Evolutionary conservation across 1,140 invertebrate genomes (phyloP).

Genomic region (Idris sp.): DNA sequence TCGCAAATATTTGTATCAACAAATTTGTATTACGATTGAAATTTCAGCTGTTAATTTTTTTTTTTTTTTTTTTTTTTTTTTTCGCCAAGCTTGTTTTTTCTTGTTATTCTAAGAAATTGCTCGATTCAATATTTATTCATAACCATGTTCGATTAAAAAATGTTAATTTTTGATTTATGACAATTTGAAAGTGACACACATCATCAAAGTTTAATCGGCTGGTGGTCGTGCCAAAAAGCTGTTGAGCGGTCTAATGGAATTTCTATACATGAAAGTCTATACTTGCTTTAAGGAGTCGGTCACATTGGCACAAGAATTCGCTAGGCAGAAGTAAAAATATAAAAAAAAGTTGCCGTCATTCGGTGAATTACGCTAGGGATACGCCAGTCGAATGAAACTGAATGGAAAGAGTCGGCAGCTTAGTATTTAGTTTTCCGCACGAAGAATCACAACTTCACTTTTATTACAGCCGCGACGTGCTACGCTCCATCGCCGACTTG

Average conservation of each 20-base stretch:
- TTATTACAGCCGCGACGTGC: slow-evolving; percentile 42
- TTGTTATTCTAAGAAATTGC: too few species aligned
- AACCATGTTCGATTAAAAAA: too few species aligned
- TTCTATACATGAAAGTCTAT: slow-evolving; percentile 40
- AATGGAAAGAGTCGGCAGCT: slow-evolving; percentile 17
- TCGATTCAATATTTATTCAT: too few species aligned
- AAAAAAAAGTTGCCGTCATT: too few species aligned
- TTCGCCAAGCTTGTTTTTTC: too few species aligned
- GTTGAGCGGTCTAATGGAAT: slow-evolving; percentile 20
- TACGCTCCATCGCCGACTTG: slow-evolving; percentile 31
- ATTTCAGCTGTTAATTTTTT: too few species aligned
- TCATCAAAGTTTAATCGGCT: slow-evolving; percentile 19
- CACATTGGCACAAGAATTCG: slow-evolving; percentile 47
- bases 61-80: too few species aligned
- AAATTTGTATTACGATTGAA: too few species aligned
- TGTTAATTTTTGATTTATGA: too few species aligned
- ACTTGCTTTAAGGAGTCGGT: slow-evolving; percentile 22
- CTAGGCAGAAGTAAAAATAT: slow-evolving; percentile 17
- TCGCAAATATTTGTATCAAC: too few species aligned
- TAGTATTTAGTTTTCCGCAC: slow-evolving; percentile 53
- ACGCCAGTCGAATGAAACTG: slow-evolving; percentile 8
- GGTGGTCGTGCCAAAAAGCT: slow-evolving; percentile 28
- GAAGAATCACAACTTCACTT: slow-evolving; percentile 34
- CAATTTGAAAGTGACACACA: too few species aligned
- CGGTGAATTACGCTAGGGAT: slow-evolving; percentile 9